Evolutionary conservation across 2,797 vertebrate genomes (phyloP).

Genomic region (Anguilla megastoma): DNA sequence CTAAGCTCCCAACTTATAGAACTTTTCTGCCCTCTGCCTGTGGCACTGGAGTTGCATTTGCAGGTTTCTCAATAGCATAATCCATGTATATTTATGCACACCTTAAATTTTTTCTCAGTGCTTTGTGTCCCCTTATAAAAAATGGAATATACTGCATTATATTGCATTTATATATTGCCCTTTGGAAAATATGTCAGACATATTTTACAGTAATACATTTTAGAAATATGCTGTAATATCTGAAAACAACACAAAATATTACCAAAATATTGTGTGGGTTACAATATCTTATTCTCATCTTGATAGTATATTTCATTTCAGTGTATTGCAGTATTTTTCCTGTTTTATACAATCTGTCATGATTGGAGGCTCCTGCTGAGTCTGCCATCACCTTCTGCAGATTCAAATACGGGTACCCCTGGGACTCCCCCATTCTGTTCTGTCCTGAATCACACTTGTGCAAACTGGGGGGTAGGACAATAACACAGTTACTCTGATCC

Average conservation of each 20-base stretch:
- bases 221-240: neutral
- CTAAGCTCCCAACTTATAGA: conserved; percentile 3
- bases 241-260: neutral
- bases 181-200: too few species aligned
- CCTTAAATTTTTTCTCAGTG: neutral
- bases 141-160: too few species aligned
- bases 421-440: neutral
- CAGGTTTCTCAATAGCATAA: neutral
- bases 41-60: neutral
- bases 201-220: too few species aligned
- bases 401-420: neutral
- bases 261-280: neutral
- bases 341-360: neutral
- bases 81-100: neutral
- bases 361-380: neutral
- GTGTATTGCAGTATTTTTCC: neutral
- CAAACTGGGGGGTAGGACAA: neutral
- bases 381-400: neutral
- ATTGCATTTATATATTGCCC: too few species aligned
- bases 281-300: neutral
- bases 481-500: neutral
- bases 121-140: neutral
- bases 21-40: conserved; percentile 47
- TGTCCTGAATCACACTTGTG: neutral
- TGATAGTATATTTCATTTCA: too few species aligned